Base-by-base conservation (phyloP, 2,888 invertebrate species). In the Stenotaenia linearis region DNA sequence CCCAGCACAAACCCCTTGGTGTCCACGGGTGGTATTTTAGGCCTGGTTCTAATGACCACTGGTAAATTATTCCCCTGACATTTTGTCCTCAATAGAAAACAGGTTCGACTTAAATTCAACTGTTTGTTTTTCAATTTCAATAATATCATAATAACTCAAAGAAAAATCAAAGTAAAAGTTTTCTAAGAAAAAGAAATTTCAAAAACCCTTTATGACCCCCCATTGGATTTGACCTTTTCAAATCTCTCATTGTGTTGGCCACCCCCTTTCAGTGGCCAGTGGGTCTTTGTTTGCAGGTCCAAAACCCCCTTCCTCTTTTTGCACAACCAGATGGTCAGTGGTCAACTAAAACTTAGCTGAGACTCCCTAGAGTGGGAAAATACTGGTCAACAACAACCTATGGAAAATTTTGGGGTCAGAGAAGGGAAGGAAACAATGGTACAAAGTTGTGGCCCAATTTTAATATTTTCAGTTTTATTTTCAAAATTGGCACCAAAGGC, bases 281-380 rank as follows among this genome's bases (percentile, higher is more conserved):
- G n/a, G 56, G 18, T 56, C 56, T 21, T 56, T 56, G 56, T 56
- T 56, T 56, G 56, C 23, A 56, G 56, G 1, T 18, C 23, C 7
- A 21, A 18, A 56, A 21, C 56, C 23, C 56, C 56, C 56, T 56
- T 23, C 56, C 9, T 23, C 56, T 9, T 37, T 37, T 37, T 37
- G 18, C 56, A 56, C 56, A 56, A 56, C 56, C 56, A 56, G 56
- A 56, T 56, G 56, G 56, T n/a, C 56, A 56, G 56, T 56, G 56
- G 56, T 56, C 56, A n/a, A n/a, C n/a, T n/a, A n/a, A n/a, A 56
- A 7, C 56, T 12, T 18, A n/a, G 37, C 37, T 37, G 37, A 37
- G 37, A 37, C 37, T 37, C 37, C 37, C 37, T 37, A 37, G 37
- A 1, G 37, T 15, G 37, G 21, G 56, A 56, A 56, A 56, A 56